These are phyloP conservation scores for Clitarchus hookeri DNA, from an alignment of 2,888 invertebrate genomes.

Conservation along the genomic window DNA sequence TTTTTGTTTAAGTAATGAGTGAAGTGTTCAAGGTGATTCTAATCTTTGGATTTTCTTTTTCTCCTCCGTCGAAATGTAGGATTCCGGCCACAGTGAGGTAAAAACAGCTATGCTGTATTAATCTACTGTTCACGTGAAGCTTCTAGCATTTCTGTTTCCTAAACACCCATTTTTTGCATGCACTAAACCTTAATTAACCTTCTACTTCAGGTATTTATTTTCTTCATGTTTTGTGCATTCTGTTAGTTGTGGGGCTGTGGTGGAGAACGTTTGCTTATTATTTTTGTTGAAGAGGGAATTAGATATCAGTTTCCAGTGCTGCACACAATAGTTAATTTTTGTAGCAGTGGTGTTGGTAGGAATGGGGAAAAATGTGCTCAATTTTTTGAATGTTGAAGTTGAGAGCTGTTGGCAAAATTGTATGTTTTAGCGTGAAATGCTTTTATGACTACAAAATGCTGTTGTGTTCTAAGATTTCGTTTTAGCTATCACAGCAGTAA, in stretches of 20 bases:
- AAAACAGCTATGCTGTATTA: slow-evolving; percentile 43
- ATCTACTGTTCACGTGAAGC: slow-evolving; percentile 49
- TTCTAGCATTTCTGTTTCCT: slow-evolving; percentile 30
- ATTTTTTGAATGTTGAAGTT: too few relatives aligned
- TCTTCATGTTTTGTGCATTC: not conserved
- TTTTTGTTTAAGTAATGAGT: not conserved
- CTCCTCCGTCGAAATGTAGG: slow-evolving; percentile 48
- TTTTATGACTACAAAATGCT: too few relatives aligned
- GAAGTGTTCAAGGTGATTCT: slow-evolving; percentile 33
- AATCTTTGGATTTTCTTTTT: slow-evolving; percentile 40
- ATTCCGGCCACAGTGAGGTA: slow-evolving; percentile 61
- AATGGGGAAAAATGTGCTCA: not conserved
- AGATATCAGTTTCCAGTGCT: not conserved
- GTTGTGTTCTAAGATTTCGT: too few relatives aligned
- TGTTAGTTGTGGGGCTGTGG: slow-evolving; percentile 2
- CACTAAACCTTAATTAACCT: slow-evolving; percentile 15
- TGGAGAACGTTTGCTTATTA: not conserved
- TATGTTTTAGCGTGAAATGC: too few relatives aligned
- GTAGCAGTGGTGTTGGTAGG: slow-evolving; percentile 14
- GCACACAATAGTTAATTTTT: not conserved
- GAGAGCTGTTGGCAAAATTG: too few relatives aligned
- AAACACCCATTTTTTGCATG: slow-evolving; percentile 16
- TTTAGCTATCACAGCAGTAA: too few relatives aligned
- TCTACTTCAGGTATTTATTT: slow-evolving; percentile 7
- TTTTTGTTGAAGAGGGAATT: not conserved